Evolutionary conservation across 2,797 vertebrate species (phyloP).

Genomic region (Acanthornis magna): DNA sequence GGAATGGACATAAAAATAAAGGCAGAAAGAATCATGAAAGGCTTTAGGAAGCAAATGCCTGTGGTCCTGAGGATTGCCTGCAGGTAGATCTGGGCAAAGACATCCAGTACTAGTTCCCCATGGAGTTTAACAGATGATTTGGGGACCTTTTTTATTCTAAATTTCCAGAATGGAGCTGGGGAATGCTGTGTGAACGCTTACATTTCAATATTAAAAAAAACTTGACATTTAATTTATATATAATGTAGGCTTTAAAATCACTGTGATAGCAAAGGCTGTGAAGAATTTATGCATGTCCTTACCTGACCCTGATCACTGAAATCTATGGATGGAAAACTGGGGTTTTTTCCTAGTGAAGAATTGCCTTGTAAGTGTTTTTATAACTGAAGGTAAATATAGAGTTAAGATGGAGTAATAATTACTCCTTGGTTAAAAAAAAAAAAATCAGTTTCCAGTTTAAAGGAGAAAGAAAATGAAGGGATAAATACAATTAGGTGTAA

Average conservation of each 20-base stretch:
- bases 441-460: not conserved
- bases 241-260: not conserved
- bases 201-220: not conserved
- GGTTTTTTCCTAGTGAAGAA: not conserved
- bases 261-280: not conserved
- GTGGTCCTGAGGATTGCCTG: not conserved
- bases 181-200: not conserved
- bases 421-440: not conserved
- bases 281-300: not conserved
- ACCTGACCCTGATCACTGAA: not conserved
- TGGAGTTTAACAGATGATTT: not conserved
- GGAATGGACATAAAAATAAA: constrained; percentile 16
- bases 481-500: not conserved
- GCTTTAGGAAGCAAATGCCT: not conserved
- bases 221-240: not conserved
- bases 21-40: not conserved
- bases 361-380: not conserved
- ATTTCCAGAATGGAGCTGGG: not conserved
- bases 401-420: not conserved
- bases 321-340: not conserved
- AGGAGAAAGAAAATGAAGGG: not conserved
- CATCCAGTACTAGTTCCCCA: not conserved
- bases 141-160: not conserved
- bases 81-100: not conserved
- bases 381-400: not conserved